A percentile compares a stretch with the other conserved stretches of the same genome.
Conservation (phyloP, 2,113 vertebrate species). For the Oryctolagus cuniculus region DNA sequence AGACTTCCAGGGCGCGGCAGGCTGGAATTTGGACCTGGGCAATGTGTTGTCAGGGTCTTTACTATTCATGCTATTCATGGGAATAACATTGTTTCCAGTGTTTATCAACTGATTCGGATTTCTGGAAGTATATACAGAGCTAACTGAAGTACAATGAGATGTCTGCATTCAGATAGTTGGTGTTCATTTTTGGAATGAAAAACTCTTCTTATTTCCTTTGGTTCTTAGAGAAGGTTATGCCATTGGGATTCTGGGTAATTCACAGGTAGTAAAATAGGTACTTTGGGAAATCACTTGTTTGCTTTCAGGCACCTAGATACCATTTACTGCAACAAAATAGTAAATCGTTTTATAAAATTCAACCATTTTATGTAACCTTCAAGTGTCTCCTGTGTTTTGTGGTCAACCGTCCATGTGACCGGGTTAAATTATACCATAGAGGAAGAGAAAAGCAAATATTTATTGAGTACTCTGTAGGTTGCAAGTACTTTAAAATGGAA, state of each 20-base stretch:
- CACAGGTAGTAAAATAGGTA: neutral
- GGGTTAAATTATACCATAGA: slow-evolving; percentile 1
- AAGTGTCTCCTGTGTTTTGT: slow-evolving; percentile 47
- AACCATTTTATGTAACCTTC: slow-evolving; percentile 21
- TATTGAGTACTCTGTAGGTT: neutral
- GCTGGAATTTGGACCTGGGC: neutral
- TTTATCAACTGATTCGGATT: neutral
- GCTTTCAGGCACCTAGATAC: neutral
- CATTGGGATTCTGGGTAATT: neutral
- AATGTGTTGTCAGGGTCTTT: neutral
- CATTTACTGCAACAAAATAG: slow-evolving; percentile 2
- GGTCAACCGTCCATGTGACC: slow-evolving; percentile 39
- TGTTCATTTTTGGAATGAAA: slow-evolving; percentile 46
- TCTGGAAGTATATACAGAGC: neutral
- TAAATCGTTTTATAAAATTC: slow-evolving; percentile 42
- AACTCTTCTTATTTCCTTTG: neutral
- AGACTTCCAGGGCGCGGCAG: neutral
- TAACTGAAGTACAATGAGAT: neutral
- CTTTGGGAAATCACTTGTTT: slow-evolving; percentile 19
- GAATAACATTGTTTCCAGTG: neutral
- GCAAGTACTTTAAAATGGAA: slow-evolving; percentile 22
- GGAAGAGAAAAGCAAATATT: slow-evolving; percentile 52
- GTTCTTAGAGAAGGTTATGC: neutral
- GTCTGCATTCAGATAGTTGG: neutral
- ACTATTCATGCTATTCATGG: neutral